Percentiles rank a stretch among this genome's conserved stretches.
These are phyloP conservation scores for Scophthalmus maximus DNA, from an alignment of 2,113 vertebrate genomes.

Conservation along the genomic window DNA sequence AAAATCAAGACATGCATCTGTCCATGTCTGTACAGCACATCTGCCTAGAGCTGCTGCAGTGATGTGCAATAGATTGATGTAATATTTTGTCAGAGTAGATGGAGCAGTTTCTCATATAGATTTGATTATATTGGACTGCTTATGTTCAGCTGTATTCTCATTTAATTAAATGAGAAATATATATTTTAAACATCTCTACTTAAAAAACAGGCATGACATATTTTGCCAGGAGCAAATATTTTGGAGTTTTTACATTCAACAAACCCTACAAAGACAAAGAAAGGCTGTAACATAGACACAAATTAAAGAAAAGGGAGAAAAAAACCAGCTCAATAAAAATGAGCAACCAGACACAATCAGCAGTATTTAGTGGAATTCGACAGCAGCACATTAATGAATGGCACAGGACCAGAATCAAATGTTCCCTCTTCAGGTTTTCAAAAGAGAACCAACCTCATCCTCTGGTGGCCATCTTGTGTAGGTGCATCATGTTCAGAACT, in stretches of 20 bases:
- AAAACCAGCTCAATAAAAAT: not conserved
- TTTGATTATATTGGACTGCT: not conserved
- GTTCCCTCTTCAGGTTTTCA: not conserved
- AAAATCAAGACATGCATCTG: not conserved
- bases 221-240: too few relatives aligned
- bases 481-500: slow-evolving; percentile 17
- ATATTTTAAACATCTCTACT: not conserved
- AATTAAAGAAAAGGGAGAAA: not conserved
- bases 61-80: not conserved
- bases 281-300: too few relatives aligned
- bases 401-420: accelerated
- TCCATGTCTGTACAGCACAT: not conserved
- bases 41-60: not conserved
- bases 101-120: too few relatives aligned
- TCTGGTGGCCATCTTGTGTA: slow-evolving; percentile 58
- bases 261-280: not conserved
- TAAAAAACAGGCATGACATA: not conserved
- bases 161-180: not conserved
- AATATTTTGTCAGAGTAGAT: not conserved
- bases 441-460: slow-evolving; percentile 41
- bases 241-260: not conserved
- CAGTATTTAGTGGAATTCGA: not conserved
- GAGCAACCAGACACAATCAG: not conserved
- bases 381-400: not conserved
- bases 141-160: too few relatives aligned